A percentile compares a stretch with the other conserved stretches of the same genome.
phyloP scores from a whole-genome alignment of 2,113 vertebrate species.

The Peromyscus californicus region DNA sequence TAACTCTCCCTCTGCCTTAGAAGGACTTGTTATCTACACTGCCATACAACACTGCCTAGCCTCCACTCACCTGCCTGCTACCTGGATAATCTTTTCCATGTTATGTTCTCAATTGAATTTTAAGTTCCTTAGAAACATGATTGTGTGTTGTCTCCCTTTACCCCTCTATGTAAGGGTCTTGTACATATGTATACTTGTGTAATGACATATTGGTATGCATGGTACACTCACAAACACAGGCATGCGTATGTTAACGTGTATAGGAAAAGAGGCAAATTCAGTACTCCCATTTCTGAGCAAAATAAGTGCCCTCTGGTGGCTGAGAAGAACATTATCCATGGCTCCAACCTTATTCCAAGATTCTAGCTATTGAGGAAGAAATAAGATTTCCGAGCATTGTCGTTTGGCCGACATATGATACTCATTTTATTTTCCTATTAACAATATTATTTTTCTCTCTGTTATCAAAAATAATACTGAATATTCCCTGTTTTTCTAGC shows the following conservation, averaged over 20 bases:
- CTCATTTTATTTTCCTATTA: constrained; percentile 19
- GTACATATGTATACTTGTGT: not conserved
- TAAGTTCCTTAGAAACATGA: constrained; percentile 2
- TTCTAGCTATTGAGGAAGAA: not conserved
- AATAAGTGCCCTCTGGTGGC: not conserved
- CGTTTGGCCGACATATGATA: not conserved
- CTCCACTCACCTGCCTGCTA: not conserved
- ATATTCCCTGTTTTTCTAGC: not conserved
- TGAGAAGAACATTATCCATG: not conserved
- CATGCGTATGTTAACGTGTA: not conserved
- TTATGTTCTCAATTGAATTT: not conserved
- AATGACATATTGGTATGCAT: not conserved
- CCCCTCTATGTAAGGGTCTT: not conserved
- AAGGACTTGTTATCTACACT: not conserved
- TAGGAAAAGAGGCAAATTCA: not conserved
- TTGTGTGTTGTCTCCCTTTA: not conserved
- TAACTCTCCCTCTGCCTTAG: not conserved
- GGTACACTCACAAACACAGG: not conserved
- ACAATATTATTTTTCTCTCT: not conserved
- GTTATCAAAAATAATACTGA: constrained; percentile 22
- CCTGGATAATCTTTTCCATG: not conserved
- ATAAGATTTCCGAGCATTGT: not conserved
- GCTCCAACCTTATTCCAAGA: not conserved
- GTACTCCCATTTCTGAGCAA: not conserved
- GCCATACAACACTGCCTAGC: not conserved